phyloP scores from a whole-genome alignment of 2,888 invertebrate genomes.

The Clanis bilineata region DNA sequence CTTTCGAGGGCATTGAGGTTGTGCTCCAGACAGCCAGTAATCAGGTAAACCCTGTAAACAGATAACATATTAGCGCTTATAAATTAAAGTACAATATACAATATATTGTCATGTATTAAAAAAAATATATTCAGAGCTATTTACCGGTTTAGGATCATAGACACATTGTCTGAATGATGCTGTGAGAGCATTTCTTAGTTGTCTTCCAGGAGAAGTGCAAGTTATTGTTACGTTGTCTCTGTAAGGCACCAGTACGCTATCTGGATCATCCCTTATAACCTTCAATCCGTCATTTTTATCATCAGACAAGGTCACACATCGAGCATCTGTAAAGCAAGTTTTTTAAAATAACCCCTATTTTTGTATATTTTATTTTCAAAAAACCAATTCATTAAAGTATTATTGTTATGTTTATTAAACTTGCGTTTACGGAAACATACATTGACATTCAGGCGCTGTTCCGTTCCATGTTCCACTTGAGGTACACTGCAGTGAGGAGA shows the following conservation, averaged over 20 bases:
- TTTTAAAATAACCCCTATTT: not conserved
- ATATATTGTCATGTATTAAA: too few relatives aligned
- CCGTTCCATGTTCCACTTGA: slow-evolving; percentile 97
- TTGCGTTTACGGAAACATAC: slow-evolving; percentile 81
- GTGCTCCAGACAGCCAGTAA: slow-evolving; percentile 94
- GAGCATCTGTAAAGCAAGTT: slow-evolving; percentile 85
- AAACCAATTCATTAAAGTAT: not conserved
- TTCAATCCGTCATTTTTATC: slow-evolving; percentile 93
- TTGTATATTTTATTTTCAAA: not conserved
- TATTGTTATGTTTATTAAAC: not conserved
- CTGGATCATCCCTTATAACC: slow-evolving; percentile 89
- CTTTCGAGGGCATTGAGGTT: slow-evolving; percentile 92
- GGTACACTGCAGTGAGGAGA: slow-evolving; percentile 92
- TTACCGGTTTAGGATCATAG: slow-evolving; percentile 93
- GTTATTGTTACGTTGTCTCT: slow-evolving; percentile 94
- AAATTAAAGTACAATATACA: too few relatives aligned
- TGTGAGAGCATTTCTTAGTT: slow-evolving; percentile 90
- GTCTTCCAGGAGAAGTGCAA: slow-evolving; percentile 90
- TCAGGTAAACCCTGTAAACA: slow-evolving; percentile 87
- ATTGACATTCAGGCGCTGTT: slow-evolving; percentile 95
- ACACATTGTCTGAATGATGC: slow-evolving; percentile 96
- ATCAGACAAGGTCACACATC: slow-evolving; percentile 94
- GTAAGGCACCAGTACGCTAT: slow-evolving; percentile 93
- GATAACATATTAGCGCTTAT: slow-evolving; percentile 27
- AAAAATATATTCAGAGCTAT: slow-evolving; percentile 23